Conservation (phyloP, 2,113 vertebrate genomes). For the Camelus bactrianus region DNA sequence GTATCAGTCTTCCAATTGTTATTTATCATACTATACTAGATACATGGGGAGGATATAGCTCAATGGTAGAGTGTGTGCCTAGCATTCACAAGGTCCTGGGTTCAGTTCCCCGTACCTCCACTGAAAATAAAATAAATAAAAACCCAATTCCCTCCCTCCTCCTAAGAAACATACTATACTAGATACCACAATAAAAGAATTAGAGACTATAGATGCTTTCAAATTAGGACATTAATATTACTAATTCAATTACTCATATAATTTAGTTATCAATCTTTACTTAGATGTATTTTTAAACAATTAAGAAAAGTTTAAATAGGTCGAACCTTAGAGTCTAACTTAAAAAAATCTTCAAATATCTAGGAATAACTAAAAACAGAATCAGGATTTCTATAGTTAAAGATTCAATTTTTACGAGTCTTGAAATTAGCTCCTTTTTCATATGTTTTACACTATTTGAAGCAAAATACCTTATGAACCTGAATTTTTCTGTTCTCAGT, state of each 20-base stretch:
- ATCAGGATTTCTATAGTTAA: not conserved
- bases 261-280: conserved; percentile 1
- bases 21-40: not conserved
- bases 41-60: not conserved
- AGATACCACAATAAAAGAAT: not conserved
- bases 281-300: conserved; percentile 22
- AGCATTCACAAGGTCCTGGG: no score
- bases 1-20: not conserved
- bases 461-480: not conserved
- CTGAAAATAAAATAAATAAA: not conserved
- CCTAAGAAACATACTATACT: not conserved
- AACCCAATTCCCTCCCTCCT: no score
- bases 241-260: not conserved
- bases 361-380: not conserved
- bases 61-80: no score
- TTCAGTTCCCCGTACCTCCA: no score
- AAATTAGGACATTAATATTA: not conserved
- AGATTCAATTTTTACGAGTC: not conserved
- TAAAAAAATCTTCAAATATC: conserved; percentile 17
- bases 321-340: not conserved
- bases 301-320: not conserved
- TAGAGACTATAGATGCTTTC: not conserved
- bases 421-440: not conserved
- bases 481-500: not conserved
- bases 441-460: not conserved